These are phyloP conservation scores for Pycnonotus jocosus DNA, from an alignment of 2,113 vertebrate species.

Conservation along the genomic window DNA sequence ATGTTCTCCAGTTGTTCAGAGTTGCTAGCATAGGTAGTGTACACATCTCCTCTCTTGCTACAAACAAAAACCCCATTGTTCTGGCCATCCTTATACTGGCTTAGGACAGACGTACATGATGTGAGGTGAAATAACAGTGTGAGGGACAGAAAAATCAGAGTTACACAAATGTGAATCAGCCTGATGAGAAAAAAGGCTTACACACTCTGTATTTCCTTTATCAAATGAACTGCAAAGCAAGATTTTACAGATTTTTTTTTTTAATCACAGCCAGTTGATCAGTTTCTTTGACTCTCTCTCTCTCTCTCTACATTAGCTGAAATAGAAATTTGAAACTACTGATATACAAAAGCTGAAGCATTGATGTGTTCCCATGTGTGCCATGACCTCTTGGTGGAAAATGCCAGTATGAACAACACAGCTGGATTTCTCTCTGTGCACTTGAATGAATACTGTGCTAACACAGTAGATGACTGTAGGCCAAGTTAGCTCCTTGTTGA, in stretches of 20 bases:
- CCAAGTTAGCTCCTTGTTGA: background rate
- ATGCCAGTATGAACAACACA: background rate
- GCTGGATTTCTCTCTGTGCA: background rate
- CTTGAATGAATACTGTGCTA: background rate
- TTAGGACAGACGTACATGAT: background rate
- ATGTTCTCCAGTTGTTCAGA: background rate
- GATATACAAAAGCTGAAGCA: background rate
- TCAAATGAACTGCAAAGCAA: constrained; percentile 14
- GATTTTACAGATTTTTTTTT: background rate
- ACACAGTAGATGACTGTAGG: background rate
- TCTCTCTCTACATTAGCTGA: background rate
- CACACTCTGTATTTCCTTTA: background rate
- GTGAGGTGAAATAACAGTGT: background rate
- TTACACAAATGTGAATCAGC: background rate
- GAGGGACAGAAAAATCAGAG: background rate
- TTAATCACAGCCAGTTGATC: background rate
- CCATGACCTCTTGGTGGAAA: background rate
- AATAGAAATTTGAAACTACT: constrained; percentile 10
- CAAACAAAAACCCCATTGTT: background rate
- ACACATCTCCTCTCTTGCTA: background rate
- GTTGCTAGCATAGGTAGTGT: background rate
- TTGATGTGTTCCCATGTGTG: background rate
- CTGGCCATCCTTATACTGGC: background rate
- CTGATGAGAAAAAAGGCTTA: constrained; percentile 15
- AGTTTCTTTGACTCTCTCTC: background rate